Evolutionary conservation across 2,113 vertebrate species (phyloP).

Genomic region (Orycteropus afer): DNA sequence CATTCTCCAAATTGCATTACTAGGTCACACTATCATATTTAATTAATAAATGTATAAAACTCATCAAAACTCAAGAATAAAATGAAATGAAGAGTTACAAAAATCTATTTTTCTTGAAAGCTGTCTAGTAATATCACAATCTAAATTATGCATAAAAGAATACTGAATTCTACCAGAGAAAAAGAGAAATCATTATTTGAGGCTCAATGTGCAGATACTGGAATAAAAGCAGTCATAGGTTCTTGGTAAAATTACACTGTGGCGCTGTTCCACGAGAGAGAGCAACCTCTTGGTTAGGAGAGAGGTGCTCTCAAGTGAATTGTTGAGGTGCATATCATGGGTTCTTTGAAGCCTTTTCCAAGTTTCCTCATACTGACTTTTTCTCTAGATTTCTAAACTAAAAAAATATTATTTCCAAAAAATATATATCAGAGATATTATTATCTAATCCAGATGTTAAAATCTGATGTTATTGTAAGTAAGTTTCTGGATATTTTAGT

Average conservation of each 20-base stretch:
- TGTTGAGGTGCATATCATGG: not conserved
- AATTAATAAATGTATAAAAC: constrained; percentile 71
- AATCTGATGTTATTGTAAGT: not conserved
- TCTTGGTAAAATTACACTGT: constrained; percentile 62
- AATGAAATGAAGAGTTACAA: constrained; percentile 64
- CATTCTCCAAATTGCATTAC: not conserved
- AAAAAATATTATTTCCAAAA: constrained; percentile 24
- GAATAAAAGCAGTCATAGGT: constrained; percentile 48
- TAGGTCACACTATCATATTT: constrained; percentile 56
- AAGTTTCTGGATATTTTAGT: not conserved
- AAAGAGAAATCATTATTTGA: constrained; percentile 73
- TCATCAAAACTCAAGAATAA: constrained; percentile 45
- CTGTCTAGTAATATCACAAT: constrained; percentile 74
- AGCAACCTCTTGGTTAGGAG: not conserved
- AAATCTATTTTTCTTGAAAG: constrained; percentile 72
- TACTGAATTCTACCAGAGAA: constrained; percentile 71
- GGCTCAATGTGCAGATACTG: constrained; percentile 47
- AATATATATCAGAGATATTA: not conserved
- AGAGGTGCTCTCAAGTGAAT: not conserved
- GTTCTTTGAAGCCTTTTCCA: not conserved
- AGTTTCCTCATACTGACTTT: not conserved
- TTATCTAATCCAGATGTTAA: not conserved
- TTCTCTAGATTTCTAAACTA: not conserved
- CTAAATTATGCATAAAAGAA: constrained; percentile 79
- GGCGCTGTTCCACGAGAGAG: constrained; percentile 50